These are phyloP conservation scores for Calidris pygmaea DNA, from an alignment of 2,113 vertebrate genomes.

Conservation along the genomic window DNA sequence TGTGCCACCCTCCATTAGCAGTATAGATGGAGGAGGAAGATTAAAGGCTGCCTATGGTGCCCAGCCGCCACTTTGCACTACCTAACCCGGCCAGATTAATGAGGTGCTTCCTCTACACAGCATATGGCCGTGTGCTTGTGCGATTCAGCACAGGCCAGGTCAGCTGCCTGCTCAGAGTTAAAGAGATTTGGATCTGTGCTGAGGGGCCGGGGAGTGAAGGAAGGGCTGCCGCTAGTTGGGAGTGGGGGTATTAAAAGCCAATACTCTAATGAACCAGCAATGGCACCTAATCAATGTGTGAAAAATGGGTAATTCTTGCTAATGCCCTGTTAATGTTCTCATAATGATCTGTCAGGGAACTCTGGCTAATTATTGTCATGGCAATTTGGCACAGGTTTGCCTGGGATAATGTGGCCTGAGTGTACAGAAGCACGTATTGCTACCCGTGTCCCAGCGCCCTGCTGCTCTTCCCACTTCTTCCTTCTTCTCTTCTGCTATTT, in stretches of 20 bases:
- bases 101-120: slow-evolving; percentile 7
- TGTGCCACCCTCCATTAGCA: background rate
- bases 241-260: slow-evolving; percentile 70
- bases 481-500: background rate
- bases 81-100: slow-evolving; percentile 44
- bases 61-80: background rate
- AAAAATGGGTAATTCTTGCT: slow-evolving; percentile 80
- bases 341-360: slow-evolving; percentile 80
- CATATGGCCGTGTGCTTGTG: background rate
- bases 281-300: slow-evolving; percentile 81
- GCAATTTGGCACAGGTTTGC: slow-evolving; percentile 71
- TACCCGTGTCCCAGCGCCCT: background rate
- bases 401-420: slow-evolving; percentile 37
- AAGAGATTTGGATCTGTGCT: slow-evolving; percentile 33
- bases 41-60: background rate
- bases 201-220: background rate
- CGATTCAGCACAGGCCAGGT: background rate
- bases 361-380: slow-evolving; percentile 78
- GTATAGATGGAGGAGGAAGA: slow-evolving; percentile 8
- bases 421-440: background rate
- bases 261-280: slow-evolving; percentile 73
- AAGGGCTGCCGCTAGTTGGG: slow-evolving; percentile 32
- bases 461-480: background rate
- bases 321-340: slow-evolving; percentile 80
- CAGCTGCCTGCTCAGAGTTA: background rate